A percentile compares a stretch with the other conserved stretches of the same genome.
Conservation (phyloP, 2,113 vertebrate genomes). For the Oryctolagus cuniculus region DNA sequence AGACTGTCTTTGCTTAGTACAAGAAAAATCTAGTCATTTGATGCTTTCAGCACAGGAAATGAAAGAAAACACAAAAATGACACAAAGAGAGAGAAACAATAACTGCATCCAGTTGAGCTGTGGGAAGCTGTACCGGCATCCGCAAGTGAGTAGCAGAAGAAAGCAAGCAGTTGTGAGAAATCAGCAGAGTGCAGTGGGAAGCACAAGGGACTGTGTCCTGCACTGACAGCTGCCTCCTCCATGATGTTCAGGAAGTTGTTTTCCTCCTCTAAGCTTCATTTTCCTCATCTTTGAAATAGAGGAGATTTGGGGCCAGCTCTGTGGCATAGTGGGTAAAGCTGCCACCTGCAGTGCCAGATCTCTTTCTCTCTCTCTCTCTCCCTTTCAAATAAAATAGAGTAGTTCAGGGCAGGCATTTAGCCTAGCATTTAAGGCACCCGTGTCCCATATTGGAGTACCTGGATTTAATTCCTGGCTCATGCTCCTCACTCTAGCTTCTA, state of each 20-base stretch:
- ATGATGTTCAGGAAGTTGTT: neutral
- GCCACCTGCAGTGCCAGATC: too few species aligned
- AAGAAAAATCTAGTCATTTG: slow-evolving; percentile 72
- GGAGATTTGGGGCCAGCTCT: too few species aligned
- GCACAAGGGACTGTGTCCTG: neutral
- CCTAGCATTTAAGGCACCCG: too few species aligned
- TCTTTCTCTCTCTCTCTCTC: too few species aligned
- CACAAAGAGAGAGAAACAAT: slow-evolving; percentile 2
- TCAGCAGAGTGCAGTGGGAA: neutral
- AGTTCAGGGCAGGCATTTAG: too few species aligned
- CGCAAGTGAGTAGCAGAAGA: slow-evolving; percentile 39
- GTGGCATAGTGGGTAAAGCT: too few species aligned
- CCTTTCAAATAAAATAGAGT: too few species aligned
- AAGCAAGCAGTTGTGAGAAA: slow-evolving; percentile 49
- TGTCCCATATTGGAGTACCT: too few species aligned
- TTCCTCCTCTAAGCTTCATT: slow-evolving; percentile 42
- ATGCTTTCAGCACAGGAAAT: slow-evolving; percentile 59
- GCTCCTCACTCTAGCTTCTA: too few species aligned
- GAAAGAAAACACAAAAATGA: slow-evolving; percentile 59
- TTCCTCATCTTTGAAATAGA: slow-evolving; percentile 39
- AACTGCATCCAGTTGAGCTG: slow-evolving; percentile 46
- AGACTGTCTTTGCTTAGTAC: slow-evolving; percentile 76
- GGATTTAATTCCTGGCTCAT: too few species aligned
- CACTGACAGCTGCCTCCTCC: neutral
- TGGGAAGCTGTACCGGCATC: slow-evolving; percentile 48